Evolutionary conservation across 1,140 invertebrate genomes (phyloP), one percentile per base, ranked within the genome.

Genomic region (Trichonephila clavipes): DNA sequence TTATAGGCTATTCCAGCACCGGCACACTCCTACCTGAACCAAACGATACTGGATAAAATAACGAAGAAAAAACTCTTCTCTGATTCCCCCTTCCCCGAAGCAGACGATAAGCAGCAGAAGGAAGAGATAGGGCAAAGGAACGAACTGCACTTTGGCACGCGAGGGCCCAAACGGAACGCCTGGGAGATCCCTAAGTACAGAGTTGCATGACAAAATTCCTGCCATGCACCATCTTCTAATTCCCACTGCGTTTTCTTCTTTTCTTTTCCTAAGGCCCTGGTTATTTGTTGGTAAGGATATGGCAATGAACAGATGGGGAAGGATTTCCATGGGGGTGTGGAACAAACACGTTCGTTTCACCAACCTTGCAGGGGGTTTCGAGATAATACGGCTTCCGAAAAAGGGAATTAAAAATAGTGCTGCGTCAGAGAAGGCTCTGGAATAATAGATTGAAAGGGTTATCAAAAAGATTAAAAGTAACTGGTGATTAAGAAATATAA

Each of bases 121-220:
- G 72, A 77, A 77, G 16, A 77, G 72, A 77, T 77, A 77, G 28
- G 62, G 72, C 28, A 19, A 18, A 40, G 34, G 72, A 77, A 77
- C 24, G 72, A 77, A 40, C 24, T 34, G 28, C 24, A 34, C 28
- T 34, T 34, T 40, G 24, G 72, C 72, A 34, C 72, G 24, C 28
- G 24, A 40, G 72, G 28, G 28, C 66, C 21, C 0, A 21, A 24
- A 83, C 82, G 82, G 51, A 58, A 83, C 40, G 82, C 82, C 62
- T 64, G 85, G 28, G 85, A 87, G 58, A 87, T 19, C 85, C 24
- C 59, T 87, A 87, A 87, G 85, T 87, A 87, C 85, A 87, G 85
- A 87, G 85, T 87, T 87, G 85, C 85, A 87, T 87, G 85, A 87
- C 85, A 87, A 87, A 87, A 87, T 64, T 64, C 85, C 61, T 64